phyloP scores from a whole-genome alignment of 2,113 vertebrate species.

The Egretta garzetta region DNA sequence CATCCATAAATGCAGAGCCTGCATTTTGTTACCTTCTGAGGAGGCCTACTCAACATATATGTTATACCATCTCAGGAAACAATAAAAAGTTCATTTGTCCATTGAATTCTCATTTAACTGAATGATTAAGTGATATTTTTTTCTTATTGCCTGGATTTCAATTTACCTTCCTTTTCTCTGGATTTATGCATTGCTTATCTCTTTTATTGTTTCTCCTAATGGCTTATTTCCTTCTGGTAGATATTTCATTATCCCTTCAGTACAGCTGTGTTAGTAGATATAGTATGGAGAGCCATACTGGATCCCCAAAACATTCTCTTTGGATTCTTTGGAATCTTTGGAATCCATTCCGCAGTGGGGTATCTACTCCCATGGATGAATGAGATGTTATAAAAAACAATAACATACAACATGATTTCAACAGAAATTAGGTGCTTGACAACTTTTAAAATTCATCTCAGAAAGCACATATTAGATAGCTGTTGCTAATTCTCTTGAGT shows the following conservation, averaged over 20 bases:
- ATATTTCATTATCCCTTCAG: not conserved
- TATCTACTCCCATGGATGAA: not conserved
- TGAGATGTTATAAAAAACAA: not conserved
- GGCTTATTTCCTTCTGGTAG: not conserved
- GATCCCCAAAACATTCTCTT: not conserved
- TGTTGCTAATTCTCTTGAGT: not conserved
- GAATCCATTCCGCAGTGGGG: not conserved
- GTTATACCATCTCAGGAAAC: not conserved
- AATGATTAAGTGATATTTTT: not conserved
- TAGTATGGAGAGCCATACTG: not conserved
- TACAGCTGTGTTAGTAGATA: not conserved
- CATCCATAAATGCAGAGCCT: not conserved
- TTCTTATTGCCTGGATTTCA: not conserved
- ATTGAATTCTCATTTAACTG: not conserved
- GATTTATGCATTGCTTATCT: not conserved
- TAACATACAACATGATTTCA: not conserved
- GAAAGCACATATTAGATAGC: not conserved
- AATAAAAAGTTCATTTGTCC: not conserved
- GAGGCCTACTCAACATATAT: not conserved
- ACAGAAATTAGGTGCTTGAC: not conserved
- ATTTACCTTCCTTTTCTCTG: not conserved
- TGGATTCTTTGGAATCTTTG: not conserved
- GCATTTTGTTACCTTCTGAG: not conserved
- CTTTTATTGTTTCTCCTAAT: slow-evolving; percentile 8
- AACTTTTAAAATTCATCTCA: not conserved